Percentiles rank a stretch among this genome's conserved stretches.
These are phyloP conservation scores for Hypena proboscidalis DNA, from an alignment of 2,888 invertebrate species.

Conservation along the genomic window DNA sequence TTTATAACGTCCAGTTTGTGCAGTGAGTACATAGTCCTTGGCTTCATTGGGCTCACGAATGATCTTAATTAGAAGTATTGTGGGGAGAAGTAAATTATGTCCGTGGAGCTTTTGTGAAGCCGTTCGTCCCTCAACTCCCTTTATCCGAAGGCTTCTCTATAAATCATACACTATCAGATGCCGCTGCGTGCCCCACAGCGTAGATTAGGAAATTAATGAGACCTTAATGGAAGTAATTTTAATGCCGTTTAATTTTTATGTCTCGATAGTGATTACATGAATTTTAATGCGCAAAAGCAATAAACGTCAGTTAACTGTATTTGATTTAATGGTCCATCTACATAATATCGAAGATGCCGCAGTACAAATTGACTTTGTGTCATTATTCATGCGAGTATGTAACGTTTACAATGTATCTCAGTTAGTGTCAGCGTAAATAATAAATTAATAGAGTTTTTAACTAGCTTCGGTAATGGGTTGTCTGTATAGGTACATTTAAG, in stretches of 20 bases:
- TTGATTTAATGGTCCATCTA: conserved; percentile 63
- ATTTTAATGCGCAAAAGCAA: conserved; percentile 76
- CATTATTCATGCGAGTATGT: conserved; percentile 55
- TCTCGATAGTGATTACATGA: conserved; percentile 69
- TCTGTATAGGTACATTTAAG: too few species aligned
- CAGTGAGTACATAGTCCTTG: conserved; percentile 70
- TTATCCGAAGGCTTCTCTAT: conserved; percentile 53
- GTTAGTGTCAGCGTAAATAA: conserved; percentile 55
- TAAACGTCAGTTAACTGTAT: conserved; percentile 66
- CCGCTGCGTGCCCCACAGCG: conserved; percentile 68
- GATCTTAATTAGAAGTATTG: conserved; percentile 85
- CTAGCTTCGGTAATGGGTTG: conserved; percentile 18
- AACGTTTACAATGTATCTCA: conserved; percentile 53
- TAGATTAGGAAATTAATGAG: conserved; percentile 80
- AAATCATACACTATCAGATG: conserved; percentile 72
- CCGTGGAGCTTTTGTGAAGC: conserved; percentile 59
- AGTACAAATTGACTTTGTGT: conserved; percentile 61
- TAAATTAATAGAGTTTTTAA: conserved; percentile 49
- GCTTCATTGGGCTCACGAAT: conserved; percentile 75
- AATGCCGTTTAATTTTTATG: conserved; percentile 71
- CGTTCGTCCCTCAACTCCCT: conserved; percentile 42
- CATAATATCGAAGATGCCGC: conserved; percentile 60
- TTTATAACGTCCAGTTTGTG: conserved; percentile 80
- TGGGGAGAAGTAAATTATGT: conserved; percentile 74
- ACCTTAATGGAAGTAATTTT: conserved; percentile 76